A percentile compares a stretch with the other conserved stretches of the same genome.
Conservation (phyloP, 1,140 invertebrate genomes). For the Pissodes strobi region DNA sequence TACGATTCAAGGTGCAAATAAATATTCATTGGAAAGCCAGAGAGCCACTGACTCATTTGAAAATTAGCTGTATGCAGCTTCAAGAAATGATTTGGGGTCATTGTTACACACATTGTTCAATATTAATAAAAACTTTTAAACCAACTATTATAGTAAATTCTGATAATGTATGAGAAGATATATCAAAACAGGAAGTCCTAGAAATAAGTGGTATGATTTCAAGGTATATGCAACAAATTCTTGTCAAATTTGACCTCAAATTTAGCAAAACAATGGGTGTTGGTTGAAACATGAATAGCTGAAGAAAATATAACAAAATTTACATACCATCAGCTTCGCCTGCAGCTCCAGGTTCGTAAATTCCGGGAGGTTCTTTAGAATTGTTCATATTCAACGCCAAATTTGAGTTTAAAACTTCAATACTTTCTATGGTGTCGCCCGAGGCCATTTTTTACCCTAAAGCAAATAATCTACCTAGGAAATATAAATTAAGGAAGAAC, state of each 20-base stretch:
- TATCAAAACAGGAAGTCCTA: background rate
- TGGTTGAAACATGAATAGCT: background rate
- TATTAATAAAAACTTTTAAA: too few species aligned
- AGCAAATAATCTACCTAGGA: constrained; percentile 17
- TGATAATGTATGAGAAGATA: too few species aligned
- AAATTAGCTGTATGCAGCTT: background rate
- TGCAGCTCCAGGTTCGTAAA: constrained; percentile 38
- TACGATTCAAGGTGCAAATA: background rate
- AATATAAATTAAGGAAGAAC: constrained; percentile 14
- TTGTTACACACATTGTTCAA: background rate
- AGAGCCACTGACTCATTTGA: background rate
- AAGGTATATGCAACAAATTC: constrained; percentile 12
- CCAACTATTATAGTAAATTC: too few species aligned
- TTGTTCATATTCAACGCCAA: constrained; percentile 44
- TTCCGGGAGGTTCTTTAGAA: constrained; percentile 43
- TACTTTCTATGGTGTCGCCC: constrained; percentile 68
- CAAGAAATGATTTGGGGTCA: background rate
- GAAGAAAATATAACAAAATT: constrained; percentile 15
- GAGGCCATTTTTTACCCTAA: constrained; percentile 66
- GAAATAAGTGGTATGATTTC: constrained; percentile 9
- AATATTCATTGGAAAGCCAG: background rate
- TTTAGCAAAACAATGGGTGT: constrained; percentile 2
- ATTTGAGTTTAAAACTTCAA: constrained; percentile 61
- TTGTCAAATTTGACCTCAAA: constrained; percentile 19
- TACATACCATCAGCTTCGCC: constrained; percentile 46